Evolutionary conservation across 2,888 invertebrate species (phyloP).

Genomic region (Leptinotarsa juncta): DNA sequence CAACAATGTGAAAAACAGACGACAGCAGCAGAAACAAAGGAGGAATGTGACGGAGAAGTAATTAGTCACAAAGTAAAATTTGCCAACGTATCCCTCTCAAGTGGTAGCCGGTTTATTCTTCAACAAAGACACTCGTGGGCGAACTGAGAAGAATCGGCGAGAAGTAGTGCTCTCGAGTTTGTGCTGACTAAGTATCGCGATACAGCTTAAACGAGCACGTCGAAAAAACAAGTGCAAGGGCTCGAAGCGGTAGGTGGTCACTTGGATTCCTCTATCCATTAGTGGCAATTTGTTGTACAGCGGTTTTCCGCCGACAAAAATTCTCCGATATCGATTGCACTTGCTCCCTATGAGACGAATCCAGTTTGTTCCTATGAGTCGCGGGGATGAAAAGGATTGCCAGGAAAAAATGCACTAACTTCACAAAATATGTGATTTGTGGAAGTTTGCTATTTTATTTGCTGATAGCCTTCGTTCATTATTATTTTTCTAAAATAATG

Average conservation of each 20-base stretch:
- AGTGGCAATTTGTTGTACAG: conserved; percentile 28
- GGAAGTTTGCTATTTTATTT: no score
- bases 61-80: conserved; percentile 45
- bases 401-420: not conserved
- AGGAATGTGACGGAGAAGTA: conserved; percentile 39
- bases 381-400: not conserved
- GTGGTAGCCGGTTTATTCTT: conserved; percentile 40
- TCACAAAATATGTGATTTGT: no score
- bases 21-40: conserved; percentile 30
- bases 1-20: conserved; percentile 27
- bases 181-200: conserved; percentile 52
- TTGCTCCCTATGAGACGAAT: conserved; percentile 15
- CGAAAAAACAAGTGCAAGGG: conserved; percentile 45
- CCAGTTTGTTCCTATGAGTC: not conserved
- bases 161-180: conserved; percentile 49
- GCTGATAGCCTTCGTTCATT: no score
- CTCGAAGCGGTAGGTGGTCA: conserved; percentile 21
- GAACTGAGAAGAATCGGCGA: conserved; percentile 45
- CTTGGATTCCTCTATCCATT: conserved; percentile 21
- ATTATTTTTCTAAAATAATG: no score
- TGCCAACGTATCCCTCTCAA: conserved; percentile 46
- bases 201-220: conserved; percentile 48
- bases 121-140: conserved; percentile 52
- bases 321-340: conserved; percentile 23
- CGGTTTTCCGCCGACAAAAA: conserved; percentile 26